Evolutionary conservation across 2,888 invertebrate species (phyloP).

Genomic region (Diaphora mendica): DNA sequence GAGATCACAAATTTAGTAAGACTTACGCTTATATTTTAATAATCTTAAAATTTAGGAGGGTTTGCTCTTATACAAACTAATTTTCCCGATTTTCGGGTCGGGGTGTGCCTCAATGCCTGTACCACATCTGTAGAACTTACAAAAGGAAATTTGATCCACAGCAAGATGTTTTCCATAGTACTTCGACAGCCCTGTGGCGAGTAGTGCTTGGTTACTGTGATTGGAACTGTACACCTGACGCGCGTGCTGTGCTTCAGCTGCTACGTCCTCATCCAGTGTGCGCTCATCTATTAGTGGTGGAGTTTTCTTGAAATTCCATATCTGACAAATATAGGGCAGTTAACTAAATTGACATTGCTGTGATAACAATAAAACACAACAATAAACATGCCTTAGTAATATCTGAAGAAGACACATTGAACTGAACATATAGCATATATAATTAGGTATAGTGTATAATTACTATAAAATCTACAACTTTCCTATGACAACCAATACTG

Average conservation of each 20-base stretch:
- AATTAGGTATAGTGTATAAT: too few relatives aligned
- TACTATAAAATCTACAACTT: too few relatives aligned
- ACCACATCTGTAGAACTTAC: conserved; percentile 60
- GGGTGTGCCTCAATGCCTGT: neutral
- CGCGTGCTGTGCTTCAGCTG: conserved; percentile 82
- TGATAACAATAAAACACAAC: neutral
- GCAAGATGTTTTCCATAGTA: conserved; percentile 91
- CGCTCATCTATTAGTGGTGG: conserved; percentile 69
- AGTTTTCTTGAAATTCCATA: conserved; percentile 58
- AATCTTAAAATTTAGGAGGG: neutral
- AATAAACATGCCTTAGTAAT: too few relatives aligned
- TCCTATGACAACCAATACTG: too few relatives aligned
- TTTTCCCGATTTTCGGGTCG: neutral
- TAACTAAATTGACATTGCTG: neutral
- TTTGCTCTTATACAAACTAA: neutral
- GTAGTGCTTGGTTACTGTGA: conserved; percentile 81
- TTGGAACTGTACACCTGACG: conserved; percentile 59
- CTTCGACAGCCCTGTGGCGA: conserved; percentile 90
- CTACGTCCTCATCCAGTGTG: conserved; percentile 86
- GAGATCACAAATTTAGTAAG: neutral
- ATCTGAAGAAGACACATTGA: neutral
- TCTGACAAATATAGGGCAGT: conserved; percentile 42
- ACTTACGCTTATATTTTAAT: neutral
- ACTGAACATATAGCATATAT: neutral
- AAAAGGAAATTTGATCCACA: conserved; percentile 91